These are phyloP conservation scores for Andrena haemorrhoa DNA, from an alignment of 2,888 invertebrate species.

Conservation along the genomic window DNA sequence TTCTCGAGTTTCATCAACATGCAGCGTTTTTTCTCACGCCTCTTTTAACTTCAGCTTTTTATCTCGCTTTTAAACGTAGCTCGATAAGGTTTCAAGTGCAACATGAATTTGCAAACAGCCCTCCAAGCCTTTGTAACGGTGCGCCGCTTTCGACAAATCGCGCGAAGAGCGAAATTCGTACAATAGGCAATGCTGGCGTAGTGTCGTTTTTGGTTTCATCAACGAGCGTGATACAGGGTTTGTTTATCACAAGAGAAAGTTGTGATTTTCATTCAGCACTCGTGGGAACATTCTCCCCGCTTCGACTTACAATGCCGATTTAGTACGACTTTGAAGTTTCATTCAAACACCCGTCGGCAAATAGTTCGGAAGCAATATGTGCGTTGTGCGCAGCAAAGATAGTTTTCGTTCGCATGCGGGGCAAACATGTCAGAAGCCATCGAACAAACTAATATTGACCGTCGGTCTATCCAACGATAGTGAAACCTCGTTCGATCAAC, in stretches of 20 bases:
- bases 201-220: slow-evolving; percentile 32
- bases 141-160: slow-evolving; percentile 17
- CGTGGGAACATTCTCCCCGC: neutral
- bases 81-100: neutral
- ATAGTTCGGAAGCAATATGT: slow-evolving; percentile 44
- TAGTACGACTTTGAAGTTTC: slow-evolving; percentile 15
- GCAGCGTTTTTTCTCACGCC: neutral
- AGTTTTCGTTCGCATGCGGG: slow-evolving; percentile 51
- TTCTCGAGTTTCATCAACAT: neutral
- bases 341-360: slow-evolving; percentile 23
- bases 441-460: slow-evolving; percentile 63
- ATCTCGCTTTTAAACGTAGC: neutral
- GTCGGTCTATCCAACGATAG: slow-evolving; percentile 37
- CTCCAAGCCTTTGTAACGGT: too few relatives aligned
- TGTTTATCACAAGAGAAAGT: neutral
- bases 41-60: neutral
- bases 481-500: slow-evolving; percentile 47
- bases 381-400: slow-evolving; percentile 17
- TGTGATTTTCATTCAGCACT: neutral
- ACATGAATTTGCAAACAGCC: neutral
- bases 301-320: neutral
- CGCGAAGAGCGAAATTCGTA: slow-evolving; percentile 28
- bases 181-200: neutral
- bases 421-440: slow-evolving; percentile 55
- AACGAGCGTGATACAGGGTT: neutral